These are phyloP conservation scores for Scaptomyza caliginosa DNA, from an alignment of 2,888 invertebrate species.

Conservation along the genomic window DNA sequence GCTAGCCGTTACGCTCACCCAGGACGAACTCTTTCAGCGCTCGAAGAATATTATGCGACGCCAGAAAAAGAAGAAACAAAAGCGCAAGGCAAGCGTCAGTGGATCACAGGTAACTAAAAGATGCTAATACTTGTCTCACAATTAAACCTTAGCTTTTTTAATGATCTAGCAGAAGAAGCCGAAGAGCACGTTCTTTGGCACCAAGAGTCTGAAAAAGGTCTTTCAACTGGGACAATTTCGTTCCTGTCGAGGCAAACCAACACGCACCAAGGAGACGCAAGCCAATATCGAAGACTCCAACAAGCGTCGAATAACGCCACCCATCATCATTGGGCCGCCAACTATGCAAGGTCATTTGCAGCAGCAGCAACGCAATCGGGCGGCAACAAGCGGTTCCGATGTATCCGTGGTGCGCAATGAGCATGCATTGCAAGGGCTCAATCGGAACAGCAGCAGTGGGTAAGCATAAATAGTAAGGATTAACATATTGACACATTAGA, in stretches of 20 bases:
- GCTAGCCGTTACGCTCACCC: constrained; percentile 94
- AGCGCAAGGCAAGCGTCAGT: constrained; percentile 84
- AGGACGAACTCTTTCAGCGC: constrained; percentile 95
- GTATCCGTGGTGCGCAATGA: constrained; percentile 87
- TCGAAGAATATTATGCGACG: constrained; percentile 95
- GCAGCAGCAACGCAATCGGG: constrained; percentile 85
- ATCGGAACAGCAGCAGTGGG: constrained; percentile 88
- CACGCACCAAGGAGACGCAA: constrained; percentile 74
- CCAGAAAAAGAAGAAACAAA: constrained; percentile 89
- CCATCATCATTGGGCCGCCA: constrained; percentile 72
- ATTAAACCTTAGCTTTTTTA: not conserved
- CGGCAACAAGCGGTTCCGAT: constrained; percentile 87
- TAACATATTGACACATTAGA: not conserved
- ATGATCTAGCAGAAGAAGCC: constrained; percentile 85
- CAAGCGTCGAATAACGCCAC: constrained; percentile 54
- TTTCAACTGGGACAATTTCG: constrained; percentile 86
- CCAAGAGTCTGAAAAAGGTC: constrained; percentile 87
- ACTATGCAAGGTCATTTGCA: constrained; percentile 54
- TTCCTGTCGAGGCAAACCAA: constrained; percentile 80
- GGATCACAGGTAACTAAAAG: constrained; percentile 65
- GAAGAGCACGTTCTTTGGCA: constrained; percentile 86
- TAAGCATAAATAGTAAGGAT: constrained; percentile 57
- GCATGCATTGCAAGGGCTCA: constrained; percentile 86
- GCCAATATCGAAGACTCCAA: constrained; percentile 6
- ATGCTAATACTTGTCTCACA: not conserved